Evolutionary conservation across 2,888 invertebrate genomes (phyloP), one percentile per base, ranked within the genome.

Genomic region (Strigamia maritima): DNA sequence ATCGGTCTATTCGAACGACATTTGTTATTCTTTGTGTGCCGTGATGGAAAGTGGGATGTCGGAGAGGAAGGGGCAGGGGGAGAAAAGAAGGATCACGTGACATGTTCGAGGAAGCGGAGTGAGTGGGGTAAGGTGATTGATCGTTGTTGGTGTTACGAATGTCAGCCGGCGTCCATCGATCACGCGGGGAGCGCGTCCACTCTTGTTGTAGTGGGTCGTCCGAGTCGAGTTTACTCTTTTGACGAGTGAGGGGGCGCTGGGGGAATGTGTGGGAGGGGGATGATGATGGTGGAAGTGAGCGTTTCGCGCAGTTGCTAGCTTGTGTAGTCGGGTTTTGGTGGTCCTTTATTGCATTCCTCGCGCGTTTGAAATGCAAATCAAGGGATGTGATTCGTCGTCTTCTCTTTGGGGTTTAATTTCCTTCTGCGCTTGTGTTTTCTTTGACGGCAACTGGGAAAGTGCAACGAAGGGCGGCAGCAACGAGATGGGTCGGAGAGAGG

Each of bases 261-360:
- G 44, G 14, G 44, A 44, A 44, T 44, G 44, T 6, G 35, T 35
- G 40, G 8, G 38, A 38, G n/a, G 44, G 44, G 44, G 44, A 16
- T 0, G 44, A 16, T 8, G 26, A 14, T 1, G 70, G 24, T 24
- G 70, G 12, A 22, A n/a, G n/a, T n/a, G 70, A 2, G 70, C 70
- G n/a, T 70, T 70, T 70, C 44, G 12, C 24, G 70, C 3, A 35
- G 35, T n/a, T n/a, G n/a, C n/a, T n/a, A n/a, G n/a, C n/a, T n/a
- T n/a, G n/a, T 35, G 35, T 35, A 35, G 35, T 35, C 24, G 19
- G 70, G 70, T 24, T 70, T 70, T 70, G 70, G 70, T 70, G 70
- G 70, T 70, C 70, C 26, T 28, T 70, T 70, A 70, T 70, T 70
- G 70, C 70, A 70, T 70, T 70, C 70, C 70, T 26, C 70, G 70